Evolutionary conservation across 2,888 invertebrate species (phyloP), one percentile per base, ranked within the genome.

Genomic region (Drosophila cyrtoloma): DNA sequence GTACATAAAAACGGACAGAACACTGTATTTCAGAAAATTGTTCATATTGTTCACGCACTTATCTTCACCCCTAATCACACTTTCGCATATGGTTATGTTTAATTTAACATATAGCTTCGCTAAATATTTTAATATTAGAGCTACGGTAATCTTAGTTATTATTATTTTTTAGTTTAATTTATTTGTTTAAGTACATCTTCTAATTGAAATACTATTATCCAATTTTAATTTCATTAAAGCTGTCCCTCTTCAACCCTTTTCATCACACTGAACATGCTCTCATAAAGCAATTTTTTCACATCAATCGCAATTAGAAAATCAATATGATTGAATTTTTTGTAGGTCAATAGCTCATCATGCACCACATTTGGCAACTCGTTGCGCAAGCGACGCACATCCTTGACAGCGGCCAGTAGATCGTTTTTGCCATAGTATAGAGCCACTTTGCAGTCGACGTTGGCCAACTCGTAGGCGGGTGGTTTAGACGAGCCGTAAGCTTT

Each of bases 381-480:
- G 0, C 79, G 61, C 42, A 92, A 67, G 0, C 61, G 75, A 0
- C 65, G 42, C 1, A 92, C 87, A 80, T 93, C 92, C 12, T 68
- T 71, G 0, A 91, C 89, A 66, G 94, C 92, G 0, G 95, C 94
- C 5, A 96, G 82, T 90, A 93, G 94, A 71, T 86, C 86, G 26
- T 87, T 89, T 10, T 58, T 26, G 32, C 77, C 56, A 72, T 86
- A 86, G 35, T 74, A 89, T 22, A 86, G 56, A 0, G 86, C 86
- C 5, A 95, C 93, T 3, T 95, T 94, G 14, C 94, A 92, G 26
- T 91, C 93, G 4, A 95, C 84, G 30, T 92, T 93, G n/a, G 90
- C 81, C 26, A 95, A 75, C 52, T 94, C 91, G 81, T 95, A 95
- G 0, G 91, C 84, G 1, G 95, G 95, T 1, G 91, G 85, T 1